Conservation (phyloP, 1,140 invertebrate genomes). For the Lepidurus apus region DNA sequence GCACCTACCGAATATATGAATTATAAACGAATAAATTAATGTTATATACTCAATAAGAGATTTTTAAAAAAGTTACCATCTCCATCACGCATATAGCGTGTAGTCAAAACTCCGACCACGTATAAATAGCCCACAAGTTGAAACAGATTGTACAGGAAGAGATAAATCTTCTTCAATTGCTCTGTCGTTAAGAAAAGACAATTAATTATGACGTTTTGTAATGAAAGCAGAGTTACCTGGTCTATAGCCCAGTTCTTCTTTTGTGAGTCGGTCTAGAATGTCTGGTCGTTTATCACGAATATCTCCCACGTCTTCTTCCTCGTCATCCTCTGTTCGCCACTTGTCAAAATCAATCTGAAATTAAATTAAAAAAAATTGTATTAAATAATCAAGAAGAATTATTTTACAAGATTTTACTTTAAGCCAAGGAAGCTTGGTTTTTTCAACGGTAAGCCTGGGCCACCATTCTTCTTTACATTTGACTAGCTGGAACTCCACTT, state of each 20-base stretch:
- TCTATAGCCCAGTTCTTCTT: slow-evolving; percentile 71
- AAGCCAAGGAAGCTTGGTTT: slow-evolving; percentile 79
- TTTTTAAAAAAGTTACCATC: slow-evolving; percentile 48
- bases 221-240: slow-evolving; percentile 53
- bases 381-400: background rate
- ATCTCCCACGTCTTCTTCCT: slow-evolving; percentile 57
- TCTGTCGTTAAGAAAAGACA: slow-evolving; percentile 52
- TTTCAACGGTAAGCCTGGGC: slow-evolving; percentile 69
- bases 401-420: slow-evolving; percentile 53
- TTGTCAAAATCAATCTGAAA: slow-evolving; percentile 73
- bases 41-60: slow-evolving; percentile 16
- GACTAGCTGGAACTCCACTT: slow-evolving; percentile 67
- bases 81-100: slow-evolving; percentile 68
- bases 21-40: slow-evolving; percentile 22
- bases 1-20: slow-evolving; percentile 52
- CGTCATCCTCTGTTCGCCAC: slow-evolving; percentile 66
- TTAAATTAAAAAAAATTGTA: slow-evolving; percentile 35
- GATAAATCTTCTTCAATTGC: slow-evolving; percentile 74
- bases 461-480: slow-evolving; percentile 69
- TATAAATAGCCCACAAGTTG: slow-evolving; percentile 85
- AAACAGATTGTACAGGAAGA: slow-evolving; percentile 83
- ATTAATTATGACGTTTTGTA: slow-evolving; percentile 27
- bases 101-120: slow-evolving; percentile 63
- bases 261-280: slow-evolving; percentile 66
- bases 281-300: slow-evolving; percentile 62